These are phyloP conservation scores for Muricea muricata DNA, from an alignment of 92 coral and sea anemone genomes.

Conservation along the genomic window DNA sequence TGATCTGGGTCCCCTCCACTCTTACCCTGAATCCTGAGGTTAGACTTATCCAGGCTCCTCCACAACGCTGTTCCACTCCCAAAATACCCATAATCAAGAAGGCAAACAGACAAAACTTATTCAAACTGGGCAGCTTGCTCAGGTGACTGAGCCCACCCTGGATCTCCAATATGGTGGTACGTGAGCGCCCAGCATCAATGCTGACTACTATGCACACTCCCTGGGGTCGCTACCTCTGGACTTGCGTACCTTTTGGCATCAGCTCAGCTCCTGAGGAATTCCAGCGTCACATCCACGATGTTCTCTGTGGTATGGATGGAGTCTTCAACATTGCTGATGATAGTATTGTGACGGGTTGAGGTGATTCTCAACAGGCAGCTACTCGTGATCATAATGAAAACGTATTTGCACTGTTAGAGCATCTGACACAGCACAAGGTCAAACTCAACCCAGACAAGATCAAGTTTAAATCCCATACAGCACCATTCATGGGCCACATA, in stretches of 20 bases:
- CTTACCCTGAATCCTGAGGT: slow-evolving; percentile 58
- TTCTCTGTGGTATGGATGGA: slow-evolving; percentile 59
- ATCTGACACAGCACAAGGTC: slow-evolving; percentile 61
- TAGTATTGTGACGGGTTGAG: slow-evolving; percentile 59
- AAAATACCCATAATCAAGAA: slow-evolving; percentile 60
- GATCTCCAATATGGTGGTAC: slow-evolving; percentile 57
- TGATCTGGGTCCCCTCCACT: slow-evolving; percentile 56
- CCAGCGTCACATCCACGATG: slow-evolving; percentile 67
- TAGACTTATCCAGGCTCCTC: slow-evolving; percentile 61
- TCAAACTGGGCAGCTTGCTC: slow-evolving; percentile 52
- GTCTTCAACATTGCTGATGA: slow-evolving; percentile 67
- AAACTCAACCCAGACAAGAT: slow-evolving; percentile 71
- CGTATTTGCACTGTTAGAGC: slow-evolving; percentile 36
- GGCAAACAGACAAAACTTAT: slow-evolving; percentile 55
- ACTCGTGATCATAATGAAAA: slow-evolving; percentile 56
- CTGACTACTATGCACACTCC: no score
- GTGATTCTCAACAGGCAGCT: slow-evolving; percentile 43
- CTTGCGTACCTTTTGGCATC: slow-evolving; percentile 70
- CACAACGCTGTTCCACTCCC: slow-evolving; percentile 70
- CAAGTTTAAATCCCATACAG: slow-evolving; percentile 54
- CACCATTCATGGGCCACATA: slow-evolving; percentile 61
- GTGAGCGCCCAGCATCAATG: slow-evolving; percentile 46
- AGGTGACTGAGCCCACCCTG: slow-evolving; percentile 57
- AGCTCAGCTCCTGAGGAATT: slow-evolving; percentile 64
- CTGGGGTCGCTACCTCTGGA: slow-evolving; percentile 65